These are phyloP conservation scores for Tineola bisselliella DNA, from an alignment of 2,888 invertebrate species.

Conservation along the genomic window DNA sequence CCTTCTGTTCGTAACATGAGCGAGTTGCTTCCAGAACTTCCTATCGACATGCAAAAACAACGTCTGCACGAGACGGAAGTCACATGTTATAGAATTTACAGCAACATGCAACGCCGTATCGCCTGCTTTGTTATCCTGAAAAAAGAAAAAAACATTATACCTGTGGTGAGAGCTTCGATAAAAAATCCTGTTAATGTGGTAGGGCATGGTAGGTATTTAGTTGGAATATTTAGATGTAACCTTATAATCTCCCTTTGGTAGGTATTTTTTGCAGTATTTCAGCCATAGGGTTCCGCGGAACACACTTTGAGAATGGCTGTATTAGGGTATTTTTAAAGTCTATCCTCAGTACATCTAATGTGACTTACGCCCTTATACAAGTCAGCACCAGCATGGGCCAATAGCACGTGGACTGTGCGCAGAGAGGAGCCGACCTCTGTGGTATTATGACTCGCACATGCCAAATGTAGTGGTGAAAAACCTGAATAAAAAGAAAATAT, in stretches of 20 bases:
- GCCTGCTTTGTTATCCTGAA: constrained; percentile 49
- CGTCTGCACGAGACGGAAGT: constrained; percentile 39
- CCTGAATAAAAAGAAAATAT: constrained; percentile 28
- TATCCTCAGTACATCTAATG: too few relatives aligned
- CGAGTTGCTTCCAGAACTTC: constrained; percentile 46
- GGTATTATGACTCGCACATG: constrained; percentile 37
- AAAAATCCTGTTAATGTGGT: too few relatives aligned
- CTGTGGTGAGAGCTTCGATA: too few relatives aligned
- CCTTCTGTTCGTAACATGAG: constrained; percentile 46
- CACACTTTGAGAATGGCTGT: too few relatives aligned
- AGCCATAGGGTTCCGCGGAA: too few relatives aligned
- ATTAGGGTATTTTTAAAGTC: too few relatives aligned
- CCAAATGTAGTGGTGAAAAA: constrained; percentile 50
- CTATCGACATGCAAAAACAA: constrained; percentile 45
- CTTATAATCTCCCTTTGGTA: too few relatives aligned
- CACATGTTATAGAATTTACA: constrained; percentile 45
- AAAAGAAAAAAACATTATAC: too few relatives aligned
- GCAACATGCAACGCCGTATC: constrained; percentile 55
- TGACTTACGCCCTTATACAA: constrained; percentile 50
- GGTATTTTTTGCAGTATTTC: too few relatives aligned
- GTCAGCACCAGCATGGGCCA: constrained; percentile 42
- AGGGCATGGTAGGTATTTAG: too few relatives aligned
- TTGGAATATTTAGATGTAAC: too few relatives aligned
- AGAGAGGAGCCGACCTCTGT: constrained; percentile 22
- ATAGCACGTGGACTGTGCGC: constrained; percentile 38